These are phyloP conservation scores for Corythornis madagascariensis DNA, from an alignment of 2,113 vertebrate genomes.

Conservation along the genomic window DNA sequence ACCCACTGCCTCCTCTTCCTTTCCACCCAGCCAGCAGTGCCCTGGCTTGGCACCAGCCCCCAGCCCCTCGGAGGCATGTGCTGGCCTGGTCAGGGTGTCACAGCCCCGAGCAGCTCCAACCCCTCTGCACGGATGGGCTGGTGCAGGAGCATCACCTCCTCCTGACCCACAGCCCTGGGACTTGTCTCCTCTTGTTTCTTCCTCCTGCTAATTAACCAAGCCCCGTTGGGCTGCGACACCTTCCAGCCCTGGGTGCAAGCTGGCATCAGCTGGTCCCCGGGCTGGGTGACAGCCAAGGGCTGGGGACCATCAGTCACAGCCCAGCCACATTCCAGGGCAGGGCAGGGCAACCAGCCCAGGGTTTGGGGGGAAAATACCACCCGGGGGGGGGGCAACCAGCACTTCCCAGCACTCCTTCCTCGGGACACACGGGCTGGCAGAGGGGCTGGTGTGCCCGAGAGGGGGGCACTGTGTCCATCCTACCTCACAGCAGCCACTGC, in stretches of 20 bases:
- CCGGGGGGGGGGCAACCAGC: background rate
- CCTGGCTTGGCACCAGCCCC: background rate
- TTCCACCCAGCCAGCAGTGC: fast-evolving
- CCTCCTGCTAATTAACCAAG: background rate
- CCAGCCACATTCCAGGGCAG: background rate
- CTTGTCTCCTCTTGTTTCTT: background rate
- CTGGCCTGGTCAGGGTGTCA: background rate
- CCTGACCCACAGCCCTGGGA: background rate
- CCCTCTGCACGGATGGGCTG: fast-evolving
- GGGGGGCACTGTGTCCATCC: background rate
- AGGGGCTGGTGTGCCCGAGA: background rate
- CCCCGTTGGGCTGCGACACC: fast-evolving
- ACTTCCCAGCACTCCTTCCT: background rate
- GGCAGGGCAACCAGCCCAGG: background rate
- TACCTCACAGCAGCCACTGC: background rate
- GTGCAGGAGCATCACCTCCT: background rate
- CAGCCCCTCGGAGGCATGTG: fast-evolving
- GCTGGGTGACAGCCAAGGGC: background rate
- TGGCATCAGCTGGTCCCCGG: background rate
- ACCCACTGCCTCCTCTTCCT: background rate
- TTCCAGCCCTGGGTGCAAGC: background rate
- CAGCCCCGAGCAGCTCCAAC: background rate
- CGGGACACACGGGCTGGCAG: background rate
- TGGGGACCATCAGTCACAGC: background rate
- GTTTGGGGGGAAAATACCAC: fast-evolving